Evolutionary conservation across 2,797 vertebrate genomes (phyloP).

Genomic region (Spheniscus humboldti): DNA sequence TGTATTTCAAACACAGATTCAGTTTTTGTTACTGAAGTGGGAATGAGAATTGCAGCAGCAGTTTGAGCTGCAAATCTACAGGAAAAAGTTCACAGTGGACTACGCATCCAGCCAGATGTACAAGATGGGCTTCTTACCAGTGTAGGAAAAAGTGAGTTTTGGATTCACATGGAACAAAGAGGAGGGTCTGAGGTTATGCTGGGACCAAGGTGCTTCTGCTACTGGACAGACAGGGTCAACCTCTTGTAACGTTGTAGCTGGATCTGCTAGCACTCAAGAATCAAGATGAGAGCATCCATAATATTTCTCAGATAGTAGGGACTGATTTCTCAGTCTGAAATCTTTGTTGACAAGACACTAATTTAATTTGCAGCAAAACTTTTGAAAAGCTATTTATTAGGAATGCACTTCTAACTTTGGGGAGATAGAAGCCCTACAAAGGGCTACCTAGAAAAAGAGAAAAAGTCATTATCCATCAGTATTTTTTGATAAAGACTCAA

Average conservation of each 20-base stretch:
- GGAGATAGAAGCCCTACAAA: neutral
- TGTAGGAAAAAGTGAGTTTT: neutral
- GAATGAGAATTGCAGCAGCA: neutral
- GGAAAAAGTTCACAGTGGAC: neutral
- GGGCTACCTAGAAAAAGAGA: neutral
- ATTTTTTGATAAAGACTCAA: neutral
- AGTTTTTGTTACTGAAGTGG: rapidly evolving
- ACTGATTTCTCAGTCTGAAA: neutral
- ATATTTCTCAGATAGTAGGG: neutral
- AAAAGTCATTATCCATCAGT: neutral
- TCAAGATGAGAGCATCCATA: neutral
- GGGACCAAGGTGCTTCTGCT: neutral
- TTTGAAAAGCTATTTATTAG: neutral
- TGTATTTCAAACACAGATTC: neutral
- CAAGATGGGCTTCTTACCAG: neutral
- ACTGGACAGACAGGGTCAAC: neutral
- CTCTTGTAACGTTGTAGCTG: neutral
- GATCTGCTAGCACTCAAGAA: neutral
- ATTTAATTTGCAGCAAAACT: neutral
- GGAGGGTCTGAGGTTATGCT: neutral
- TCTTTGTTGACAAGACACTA: neutral
- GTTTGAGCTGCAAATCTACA: neutral
- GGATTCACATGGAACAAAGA: neutral
- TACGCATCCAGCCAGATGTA: neutral
- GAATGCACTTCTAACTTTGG: neutral